Percentiles rank a stretch among this genome's conserved stretches.
Evolutionary conservation across 2,113 vertebrate species (phyloP).

Genomic region (Antennarius striatus): DNA sequence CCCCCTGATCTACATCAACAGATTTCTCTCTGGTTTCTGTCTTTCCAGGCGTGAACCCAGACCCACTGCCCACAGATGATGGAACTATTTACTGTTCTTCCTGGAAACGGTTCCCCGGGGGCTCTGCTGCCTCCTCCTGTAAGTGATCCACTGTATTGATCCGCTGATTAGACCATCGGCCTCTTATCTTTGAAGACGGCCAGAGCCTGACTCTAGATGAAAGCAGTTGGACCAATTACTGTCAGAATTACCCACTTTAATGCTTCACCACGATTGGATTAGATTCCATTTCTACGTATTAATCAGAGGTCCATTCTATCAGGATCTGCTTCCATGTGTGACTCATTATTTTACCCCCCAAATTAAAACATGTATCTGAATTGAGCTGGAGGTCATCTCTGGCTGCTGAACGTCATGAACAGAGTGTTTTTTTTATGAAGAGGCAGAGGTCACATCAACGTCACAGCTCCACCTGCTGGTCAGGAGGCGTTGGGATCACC

Average conservation of each 20-base stretch:
- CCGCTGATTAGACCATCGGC: conserved; percentile 50
- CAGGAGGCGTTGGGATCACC: too few species aligned
- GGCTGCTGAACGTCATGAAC: too few species aligned
- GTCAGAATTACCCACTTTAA: conserved; percentile 14
- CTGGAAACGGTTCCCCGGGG: conserved; percentile 64
- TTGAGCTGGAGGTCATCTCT: too few species aligned
- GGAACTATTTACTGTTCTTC: conserved; percentile 72
- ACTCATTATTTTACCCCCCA: too few species aligned
- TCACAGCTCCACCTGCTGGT: too few species aligned
- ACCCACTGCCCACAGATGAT: conserved; percentile 36
- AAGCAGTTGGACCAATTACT: conserved; percentile 21
- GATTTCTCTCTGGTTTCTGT: conserved; percentile 3
- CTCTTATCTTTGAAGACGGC: conserved; percentile 17
- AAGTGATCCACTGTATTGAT: conserved; percentile 77
- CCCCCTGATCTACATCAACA: too few species aligned
- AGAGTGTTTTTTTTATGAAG: too few species aligned
- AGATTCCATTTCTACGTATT: background rate
- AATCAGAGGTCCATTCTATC: too few species aligned
- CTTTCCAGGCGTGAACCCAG: conserved; percentile 1
- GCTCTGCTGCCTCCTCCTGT: conserved; percentile 49
- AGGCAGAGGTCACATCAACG: too few species aligned
- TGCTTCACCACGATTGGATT: background rate
- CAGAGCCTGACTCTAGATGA: conserved; percentile 39
- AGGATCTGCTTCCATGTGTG: too few species aligned
- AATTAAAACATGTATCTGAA: too few species aligned